Evolutionary conservation across 2,113 vertebrate species (phyloP).

Genomic region (Pipa parva): DNA sequence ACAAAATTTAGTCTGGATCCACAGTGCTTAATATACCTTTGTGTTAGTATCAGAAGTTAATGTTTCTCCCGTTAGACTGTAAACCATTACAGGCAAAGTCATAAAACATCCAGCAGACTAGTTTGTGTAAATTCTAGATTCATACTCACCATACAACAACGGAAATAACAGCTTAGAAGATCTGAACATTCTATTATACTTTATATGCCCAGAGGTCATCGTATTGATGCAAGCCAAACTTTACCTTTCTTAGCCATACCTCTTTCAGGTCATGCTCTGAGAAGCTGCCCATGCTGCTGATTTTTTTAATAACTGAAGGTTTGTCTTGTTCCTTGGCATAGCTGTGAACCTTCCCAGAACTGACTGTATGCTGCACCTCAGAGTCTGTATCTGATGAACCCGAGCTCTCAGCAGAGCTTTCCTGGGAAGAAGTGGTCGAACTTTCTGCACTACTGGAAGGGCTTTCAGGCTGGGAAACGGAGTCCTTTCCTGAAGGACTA

Average conservation of each 20-base stretch:
- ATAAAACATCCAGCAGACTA: too few species aligned
- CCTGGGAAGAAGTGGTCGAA: constrained; percentile 52
- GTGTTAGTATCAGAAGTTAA: too few species aligned
- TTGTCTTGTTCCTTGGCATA: constrained; percentile 68
- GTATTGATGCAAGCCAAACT: too few species aligned
- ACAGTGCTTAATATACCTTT: too few species aligned
- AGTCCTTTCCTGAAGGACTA: constrained; percentile 21
- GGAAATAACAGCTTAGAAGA: too few species aligned
- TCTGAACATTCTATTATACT: too few species aligned
- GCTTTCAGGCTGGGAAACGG: constrained; percentile 58
- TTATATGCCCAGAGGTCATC: too few species aligned
- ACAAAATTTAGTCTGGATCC: too few species aligned
- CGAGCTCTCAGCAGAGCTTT: constrained; percentile 54
- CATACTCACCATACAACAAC: too few species aligned
- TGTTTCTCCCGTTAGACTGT: too few species aligned
- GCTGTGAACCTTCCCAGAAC: constrained; percentile 76
- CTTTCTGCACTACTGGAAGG: constrained; percentile 45
- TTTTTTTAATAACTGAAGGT: constrained; percentile 57
- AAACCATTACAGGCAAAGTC: too few species aligned
- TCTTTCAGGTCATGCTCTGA: constrained; percentile 62
- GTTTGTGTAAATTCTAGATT: too few species aligned
- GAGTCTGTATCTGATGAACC: constrained; percentile 72
- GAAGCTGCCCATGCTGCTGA: constrained; percentile 46
- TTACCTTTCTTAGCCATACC: constrained; percentile 53
- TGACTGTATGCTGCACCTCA: constrained; percentile 63